Base-by-base conservation (phyloP, 2,888 invertebrate genomes). In the Philonicus albiceps region DNA sequence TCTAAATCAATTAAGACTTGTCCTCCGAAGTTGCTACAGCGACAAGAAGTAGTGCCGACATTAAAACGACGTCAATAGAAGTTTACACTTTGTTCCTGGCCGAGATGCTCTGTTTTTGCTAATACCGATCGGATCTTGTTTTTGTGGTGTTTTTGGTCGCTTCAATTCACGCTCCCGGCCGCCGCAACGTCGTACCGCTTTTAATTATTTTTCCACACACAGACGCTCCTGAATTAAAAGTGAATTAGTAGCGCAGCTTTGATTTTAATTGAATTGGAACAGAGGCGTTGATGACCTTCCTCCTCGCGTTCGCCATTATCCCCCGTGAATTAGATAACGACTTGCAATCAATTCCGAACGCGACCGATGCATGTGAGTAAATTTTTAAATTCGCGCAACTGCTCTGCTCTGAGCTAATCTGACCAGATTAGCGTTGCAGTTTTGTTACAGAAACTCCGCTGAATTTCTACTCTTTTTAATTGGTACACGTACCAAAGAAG, bases 261-360 rank as follows among this genome's bases (percentile, higher is more conserved):
- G 86, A 87, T 86, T 86, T 86, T 87, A 87, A 87, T 87, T 87
- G 86, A 87, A 87, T 80, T 86, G 87, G 53, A 87, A 75, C 75
- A 37, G 73, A n/a, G 64, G 64, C 27, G 30, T n/a, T 83, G 64
- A 64, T n/a, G 64, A 37, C n/a, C 34, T 5, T 34, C 27, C 34
- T 83, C 31, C 81, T 31, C 31, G 31, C 27, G 6, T 22, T n/a
- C 55, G 16, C 27, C 19, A 30, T 81, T 55, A 19, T 19, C 19
- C 53, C 31, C 53, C 53, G 76, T 31, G 30, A 53, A 49, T 30
- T 49, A 53, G 53, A 53, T 53, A 80, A 80, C 49, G 30, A 53
- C 80, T 31, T 19, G 31, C 53, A 80, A 80, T 80, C 53, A 49
- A 27, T 80, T 80, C 53, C 31, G n/a, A 11, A n/a, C 31, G 55